Evolutionary conservation across 2,888 invertebrate species (phyloP).

Genomic region (Aromia moschata): DNA sequence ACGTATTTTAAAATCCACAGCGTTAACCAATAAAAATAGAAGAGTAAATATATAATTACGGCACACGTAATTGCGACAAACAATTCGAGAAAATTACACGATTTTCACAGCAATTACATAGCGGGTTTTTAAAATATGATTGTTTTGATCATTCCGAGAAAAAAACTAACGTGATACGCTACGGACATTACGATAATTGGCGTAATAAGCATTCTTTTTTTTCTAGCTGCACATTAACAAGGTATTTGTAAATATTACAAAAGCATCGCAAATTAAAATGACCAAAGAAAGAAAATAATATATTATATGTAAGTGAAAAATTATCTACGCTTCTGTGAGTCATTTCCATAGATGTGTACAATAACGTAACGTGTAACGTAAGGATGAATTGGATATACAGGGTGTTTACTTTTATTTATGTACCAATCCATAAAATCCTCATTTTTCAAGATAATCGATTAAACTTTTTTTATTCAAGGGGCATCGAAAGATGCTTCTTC

Average conservation of each 20-base stretch:
- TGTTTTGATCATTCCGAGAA: slow-evolving; percentile 13
- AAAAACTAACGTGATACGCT: slow-evolving; percentile 2
- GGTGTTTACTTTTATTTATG: too few relatives aligned
- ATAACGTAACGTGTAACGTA: too few relatives aligned
- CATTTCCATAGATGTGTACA: too few relatives aligned
- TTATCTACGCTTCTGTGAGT: neutral
- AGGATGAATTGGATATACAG: too few relatives aligned
- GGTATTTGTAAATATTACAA: slow-evolving; percentile 3
- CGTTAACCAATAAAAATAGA: too few relatives aligned
- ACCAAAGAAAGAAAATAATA: slow-evolving; percentile 4
- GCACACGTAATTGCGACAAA: neutral
- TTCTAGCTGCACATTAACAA: slow-evolving; percentile 1
- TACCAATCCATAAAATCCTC: too few relatives aligned
- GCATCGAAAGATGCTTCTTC: too few relatives aligned
- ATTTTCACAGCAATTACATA: neutral
- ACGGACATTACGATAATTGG: slow-evolving; percentile 6
- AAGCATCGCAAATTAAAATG: slow-evolving; percentile 1
- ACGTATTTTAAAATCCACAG: too few relatives aligned
- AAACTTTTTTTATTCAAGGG: too few relatives aligned
- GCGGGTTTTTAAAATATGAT: neutral
- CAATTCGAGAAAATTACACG: slow-evolving; percentile 6
- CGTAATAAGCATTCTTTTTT: slow-evolving; percentile 5
- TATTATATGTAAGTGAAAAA: neutral
- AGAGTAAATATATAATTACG: too few relatives aligned
- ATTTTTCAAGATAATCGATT: too few relatives aligned